These are phyloP conservation scores for Bacillus rossius DNA, from an alignment of 1,140 invertebrate genomes.

Conservation along the genomic window DNA sequence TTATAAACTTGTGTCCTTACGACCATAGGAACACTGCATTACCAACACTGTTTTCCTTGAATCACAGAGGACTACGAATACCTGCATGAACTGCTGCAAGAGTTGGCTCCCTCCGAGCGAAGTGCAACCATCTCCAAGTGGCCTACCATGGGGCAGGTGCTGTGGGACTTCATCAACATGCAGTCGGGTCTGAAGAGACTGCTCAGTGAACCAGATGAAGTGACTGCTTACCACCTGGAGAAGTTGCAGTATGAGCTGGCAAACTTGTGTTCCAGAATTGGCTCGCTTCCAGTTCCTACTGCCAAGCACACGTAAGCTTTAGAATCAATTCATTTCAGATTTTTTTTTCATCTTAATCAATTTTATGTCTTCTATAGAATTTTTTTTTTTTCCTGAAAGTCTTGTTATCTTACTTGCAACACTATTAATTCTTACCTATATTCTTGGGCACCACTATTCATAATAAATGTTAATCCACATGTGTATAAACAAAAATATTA, in stretches of 20 bases:
- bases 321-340: no score
- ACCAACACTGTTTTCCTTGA: no score
- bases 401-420: no score
- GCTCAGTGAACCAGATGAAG: slow-evolving; percentile 36
- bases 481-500: no score
- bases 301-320: slow-evolving; percentile 54
- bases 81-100: slow-evolving; percentile 49
- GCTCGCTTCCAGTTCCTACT: slow-evolving; percentile 52
- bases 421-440: no score
- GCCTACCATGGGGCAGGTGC: slow-evolving; percentile 57
- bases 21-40: no score
- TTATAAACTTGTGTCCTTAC: no score
- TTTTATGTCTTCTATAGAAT: no score
- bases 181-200: slow-evolving; percentile 46
- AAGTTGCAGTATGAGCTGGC: slow-evolving; percentile 54
- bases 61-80: slow-evolving; percentile 59
- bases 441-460: no score
- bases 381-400: no score
- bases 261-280: slow-evolving; percentile 55
- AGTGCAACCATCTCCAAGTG: slow-evolving; percentile 47
- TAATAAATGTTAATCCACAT: no score
- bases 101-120: slow-evolving; percentile 42
- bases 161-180: slow-evolving; percentile 61
- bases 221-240: slow-evolving; percentile 54
- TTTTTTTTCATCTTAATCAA: no score